Evolutionary conservation across 2,888 invertebrate genomes (phyloP), one percentile per base, ranked within the genome.

Genomic region (Caenorhabditis sp.): DNA sequence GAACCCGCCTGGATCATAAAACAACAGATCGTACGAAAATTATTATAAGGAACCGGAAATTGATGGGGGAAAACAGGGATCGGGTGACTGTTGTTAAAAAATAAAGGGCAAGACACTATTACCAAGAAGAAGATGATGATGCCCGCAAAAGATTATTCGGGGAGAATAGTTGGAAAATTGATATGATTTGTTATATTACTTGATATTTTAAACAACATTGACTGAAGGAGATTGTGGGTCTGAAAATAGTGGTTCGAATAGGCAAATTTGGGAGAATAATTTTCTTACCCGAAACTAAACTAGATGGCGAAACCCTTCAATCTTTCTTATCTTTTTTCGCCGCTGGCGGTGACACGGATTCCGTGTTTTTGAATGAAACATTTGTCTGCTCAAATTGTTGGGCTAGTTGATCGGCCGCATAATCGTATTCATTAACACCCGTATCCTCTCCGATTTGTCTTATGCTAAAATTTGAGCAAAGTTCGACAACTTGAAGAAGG

Each of bases 401-500:
- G 5, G 14, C 43, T 17, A 43, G 14, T 43, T 17, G 43, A 3
- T 43, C 43, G 6, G 14, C 17, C 43, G 6, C 43, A 5, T 10
- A 10, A 5, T 53, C 53, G 21, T 21, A 10, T 21, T 53, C 53
- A 12, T 53, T 23, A 21, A 53, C 17, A 10, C 2, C 26, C 5
- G 5, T 55, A 26, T 12, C 26, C 26, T 24, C 10, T 31, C 10
- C 31, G 4, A 10, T 4, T 10, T 31, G 31, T 4, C 5, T 31
- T 10, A 31, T 10, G 10, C 10, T 55, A 3, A 14, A 26, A 26
- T 26, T 55, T 10, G 26, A 2, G 3, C 14, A 17, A 10, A 70
- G 8, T 58, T 67, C 59, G 36, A 67, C 3, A 6, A 63, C 61
- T 61, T 72, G 71, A 10, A 55, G 27, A 63, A 72, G 59, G 50